Evolutionary conservation across 2,797 vertebrate species (phyloP), one percentile per base, ranked within the genome.

Genomic region (Distichodus sexfasciatus): DNA sequence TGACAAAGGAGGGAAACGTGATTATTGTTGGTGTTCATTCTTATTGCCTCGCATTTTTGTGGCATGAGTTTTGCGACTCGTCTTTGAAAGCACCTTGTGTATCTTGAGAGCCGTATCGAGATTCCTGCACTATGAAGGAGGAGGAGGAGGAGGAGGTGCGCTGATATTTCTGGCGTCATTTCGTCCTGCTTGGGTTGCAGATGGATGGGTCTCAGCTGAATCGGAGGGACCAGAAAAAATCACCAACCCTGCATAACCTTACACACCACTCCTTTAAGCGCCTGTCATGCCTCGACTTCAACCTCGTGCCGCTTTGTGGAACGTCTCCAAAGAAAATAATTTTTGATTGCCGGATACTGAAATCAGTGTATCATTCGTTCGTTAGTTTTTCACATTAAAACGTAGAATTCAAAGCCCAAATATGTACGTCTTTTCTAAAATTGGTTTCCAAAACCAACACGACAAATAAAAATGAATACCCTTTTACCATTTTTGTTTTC

Each of bases 41-140:
- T 74, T 79, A 76, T 77, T 81, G 68, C 74, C 59, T 79, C 54
- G 17, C 76, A 78, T 88, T 88, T 78, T 79, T 76, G 79, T 75
- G 71, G 75, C 67, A 69, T 84, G 78, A 85, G 74, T 70, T 66
- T n/a, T n/a, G n/a, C n/a, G 69, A 31, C 48, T 59, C 75, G 65
- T 63, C 65, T 61, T 77, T 78, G 36, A 77, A 81, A 76, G 69
- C 24, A 17, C 29, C 44, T 77, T 67, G 64, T 63, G 65, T 76
- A 67, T 84, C 77, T 72, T 79, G 72, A 83, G 43, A 60, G 68
- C 81, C 66, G 72, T 80, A 79, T 84, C 59, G 79, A 51, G 79
- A 78, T 75, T 76, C 74, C 74, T 69, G 59, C 62, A 46, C 80
- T 76, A 65, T 74, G 57, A 68, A 53, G 74, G 47, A 66, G 72